Evolutionary conservation across 2,888 invertebrate genomes (phyloP), one percentile per base, ranked within the genome.

Genomic region (Noctua fimbriata): DNA sequence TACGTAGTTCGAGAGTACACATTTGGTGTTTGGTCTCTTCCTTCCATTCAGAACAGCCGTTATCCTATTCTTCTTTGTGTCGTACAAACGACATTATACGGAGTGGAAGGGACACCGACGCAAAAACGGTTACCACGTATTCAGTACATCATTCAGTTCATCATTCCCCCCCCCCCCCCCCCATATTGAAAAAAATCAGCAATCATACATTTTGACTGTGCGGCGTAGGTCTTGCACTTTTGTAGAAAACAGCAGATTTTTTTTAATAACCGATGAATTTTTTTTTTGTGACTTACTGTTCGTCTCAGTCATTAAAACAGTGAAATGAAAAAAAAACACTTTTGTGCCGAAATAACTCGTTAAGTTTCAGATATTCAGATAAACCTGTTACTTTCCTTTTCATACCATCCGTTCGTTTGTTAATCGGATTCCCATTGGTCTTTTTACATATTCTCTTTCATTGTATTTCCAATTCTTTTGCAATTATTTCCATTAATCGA

Each of bases 401-500:
- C 67, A 79, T 74, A 36, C 47, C 44, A 70, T 70, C 4, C 70
- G 28, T 73, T 85, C 85, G 73, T 49, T 74, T 71, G 71, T 71
- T 67, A 74, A 83, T 79, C 66, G 49, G 55, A 85, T 74, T 60
- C n/a, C 21, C 24, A 44, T 55, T 32, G 52, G 24, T 71, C 44
- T 67, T 83, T 79, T 79, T 32, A 71, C 73, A 58, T 60, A 74
- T 74, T 74, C 41, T 80, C 49, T 74, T 71, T 71, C 60, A 32
- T 44, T 66, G 36, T 41, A 52, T 44, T 78, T 70, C 24, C 69
- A 66, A 78, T 67, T 70, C 36, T 36, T 83, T 70, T 28, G 60
- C 36, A 84, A 73, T 79, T 79, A 73, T 79, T 82, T 82, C 28
- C 60, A 73, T 41, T 71, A 66, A 66, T 83, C 49, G 21, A 69